These are phyloP conservation scores for Melanotaenia nigrans DNA, from an alignment of 2,797 vertebrate species.

Conservation along the genomic window DNA sequence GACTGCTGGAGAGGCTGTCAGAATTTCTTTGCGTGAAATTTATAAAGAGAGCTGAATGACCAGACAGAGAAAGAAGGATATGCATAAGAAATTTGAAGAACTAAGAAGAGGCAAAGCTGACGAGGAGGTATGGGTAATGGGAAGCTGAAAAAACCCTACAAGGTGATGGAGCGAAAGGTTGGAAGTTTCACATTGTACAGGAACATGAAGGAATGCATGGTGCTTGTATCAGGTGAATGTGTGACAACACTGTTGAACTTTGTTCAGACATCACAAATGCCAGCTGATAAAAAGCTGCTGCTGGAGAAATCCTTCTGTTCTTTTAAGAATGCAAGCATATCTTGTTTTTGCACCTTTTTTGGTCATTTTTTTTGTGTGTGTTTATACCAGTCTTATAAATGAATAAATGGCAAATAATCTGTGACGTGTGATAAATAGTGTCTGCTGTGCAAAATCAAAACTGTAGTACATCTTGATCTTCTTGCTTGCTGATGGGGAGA, in stretches of 20 bases:
- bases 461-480: too few species aligned
- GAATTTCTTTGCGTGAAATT: constrained; percentile 16
- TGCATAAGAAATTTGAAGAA: constrained; percentile 18
- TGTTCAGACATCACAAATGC: background rate
- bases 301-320: background rate
- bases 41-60: constrained; percentile 26
- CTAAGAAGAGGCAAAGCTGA: background rate
- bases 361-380: background rate
- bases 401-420: too few species aligned
- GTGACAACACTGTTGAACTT: constrained; percentile 8
- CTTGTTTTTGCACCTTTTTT: background rate
- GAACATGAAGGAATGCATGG: background rate
- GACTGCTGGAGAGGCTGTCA: constrained; percentile 18
- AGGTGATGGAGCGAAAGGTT: background rate
- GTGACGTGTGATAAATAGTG: too few species aligned
- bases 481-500: too few species aligned
- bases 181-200: constrained; percentile 5
- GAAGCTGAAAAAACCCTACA: background rate
- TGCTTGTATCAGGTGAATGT: background rate
- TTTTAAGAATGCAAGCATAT: background rate
- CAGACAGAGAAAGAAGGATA: constrained; percentile 9
- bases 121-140: background rate
- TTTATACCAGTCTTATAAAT: too few species aligned
- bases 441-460: too few species aligned
- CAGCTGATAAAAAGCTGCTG: background rate